Base-by-base conservation (phyloP, 2,888 invertebrate genomes). In the Tetranychus piercei region DNA sequence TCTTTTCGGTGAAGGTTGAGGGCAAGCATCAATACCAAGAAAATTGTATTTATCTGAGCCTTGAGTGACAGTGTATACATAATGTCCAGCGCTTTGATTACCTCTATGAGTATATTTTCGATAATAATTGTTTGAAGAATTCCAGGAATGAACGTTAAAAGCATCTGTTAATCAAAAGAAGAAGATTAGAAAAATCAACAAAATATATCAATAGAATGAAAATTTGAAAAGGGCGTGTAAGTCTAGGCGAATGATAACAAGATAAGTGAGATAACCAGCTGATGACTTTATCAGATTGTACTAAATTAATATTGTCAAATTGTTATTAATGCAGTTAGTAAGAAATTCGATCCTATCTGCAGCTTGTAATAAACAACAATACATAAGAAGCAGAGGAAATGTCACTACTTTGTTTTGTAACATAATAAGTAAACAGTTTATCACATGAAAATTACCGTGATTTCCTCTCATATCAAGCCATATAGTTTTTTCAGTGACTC, bases 381-480 rank as follows among this genome's bases (percentile, higher is more conserved):
- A 0, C 34, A 34, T 0, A 34, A 34, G 34, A 34, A 34, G 3
- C 2, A 34, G 34, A 34, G 4, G 34, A 34, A 4, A 34, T 34
- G 3, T 34, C 34, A 34, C 34, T 34, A 34, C 34, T 34, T 34
- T 0, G 34, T 34, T 34, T 34, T 34, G 5, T 3, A 34, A 34
- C 34, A 34, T 34, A 0, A 34, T 34, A 5, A 34, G 5, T 0
- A 34, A 34, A 34, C 34, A 34, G 3, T 34, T 34, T 34, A 34
- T 34, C 34, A 4, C 3, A 4, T 34, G 34, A 34, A 23, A 34
- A 45, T 45, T 84, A 91, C 91, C 92, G 86, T 93, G 93, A 85
- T 93, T 93, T 82, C 94, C 94, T 82, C 93, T 85, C 77, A 92
- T 89, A 84, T 94, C 94, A 76, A 94, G 84, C 92, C 93, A 94